Base-by-base conservation (phyloP, 2,888 invertebrate species). In the Muschampia plurimacula region DNA sequence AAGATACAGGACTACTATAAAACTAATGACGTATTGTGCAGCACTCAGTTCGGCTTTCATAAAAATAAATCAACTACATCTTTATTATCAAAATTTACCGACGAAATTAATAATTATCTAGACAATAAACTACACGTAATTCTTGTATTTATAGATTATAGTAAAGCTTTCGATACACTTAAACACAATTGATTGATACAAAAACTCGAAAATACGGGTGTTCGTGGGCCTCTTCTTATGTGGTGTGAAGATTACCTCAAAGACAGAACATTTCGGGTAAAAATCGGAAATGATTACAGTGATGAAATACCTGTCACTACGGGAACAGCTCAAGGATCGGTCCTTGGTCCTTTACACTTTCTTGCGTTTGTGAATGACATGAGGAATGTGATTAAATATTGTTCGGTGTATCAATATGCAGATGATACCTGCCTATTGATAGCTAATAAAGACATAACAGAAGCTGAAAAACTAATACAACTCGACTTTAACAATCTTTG, bases 51-150 rank as follows among this genome's bases (percentile, higher is more conserved):
- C 44, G 67, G 67, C 2, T 67, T 67, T 57, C 67, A 67, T 13
- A 8, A 7, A n/a, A 39, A 67, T 13, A 67, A 67, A 41, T 57
- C 57, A 7, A 83, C 82, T 82, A 83, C 74, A 32, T 39, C 44
- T 10, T 60, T 74, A 10, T 36, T 76, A 2, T 67, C 67, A 7
- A 8, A 15, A 46, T 74, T 74, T 39, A 73, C 74, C 4, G 62
- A 75, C 12, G 22, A 46, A 22, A 74, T 77, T 13, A 52, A 76
- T 15, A 57, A 70, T 32, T 59, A 74, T 39, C 28, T 77, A 12
- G 55, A 77, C 57, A 22, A 73, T 2, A 77, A 74, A 73, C 66
- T 74, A 52, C 76, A 76, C 32, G 72, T 77, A 2, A 15, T 78
- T 12, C 63, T 77, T 8, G 57, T 78, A 6, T 77, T 77, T 62